Evolutionary conservation across 1,140 invertebrate species (phyloP).

Genomic region (Aphelenchoides avenae): DNA sequence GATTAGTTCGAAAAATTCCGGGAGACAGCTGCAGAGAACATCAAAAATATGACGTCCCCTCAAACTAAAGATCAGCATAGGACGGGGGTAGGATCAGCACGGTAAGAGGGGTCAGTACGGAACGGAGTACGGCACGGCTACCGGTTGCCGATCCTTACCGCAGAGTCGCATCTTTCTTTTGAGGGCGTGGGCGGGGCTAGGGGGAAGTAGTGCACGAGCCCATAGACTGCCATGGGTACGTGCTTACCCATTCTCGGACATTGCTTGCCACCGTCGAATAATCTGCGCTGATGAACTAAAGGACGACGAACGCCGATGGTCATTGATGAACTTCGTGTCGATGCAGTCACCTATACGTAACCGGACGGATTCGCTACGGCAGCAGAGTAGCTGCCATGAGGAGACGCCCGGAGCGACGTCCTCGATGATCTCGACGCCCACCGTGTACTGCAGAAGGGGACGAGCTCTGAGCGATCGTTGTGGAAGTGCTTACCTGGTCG

Average conservation of each 20-base stretch:
- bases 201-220: no score
- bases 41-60: slow-evolving; percentile 4
- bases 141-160: no score
- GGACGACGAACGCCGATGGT: slow-evolving; percentile 40
- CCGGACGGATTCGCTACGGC: slow-evolving; percentile 33
- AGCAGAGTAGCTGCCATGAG: slow-evolving; percentile 50
- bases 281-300: slow-evolving; percentile 48
- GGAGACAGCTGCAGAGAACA: no score
- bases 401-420: slow-evolving; percentile 19
- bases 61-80: no score
- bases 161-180: no score
- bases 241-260: slow-evolving; percentile 46
- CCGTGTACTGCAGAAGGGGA: slow-evolving; percentile 42
- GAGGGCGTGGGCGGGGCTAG: no score
- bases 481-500: slow-evolving; percentile 33
- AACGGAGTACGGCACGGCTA: no score
- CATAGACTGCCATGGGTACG: no score
- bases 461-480: not conserved
- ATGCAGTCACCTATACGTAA: slow-evolving; percentile 42
- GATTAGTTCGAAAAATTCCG: slow-evolving; percentile 16
- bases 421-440: slow-evolving; percentile 51
- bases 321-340: slow-evolving; percentile 52
- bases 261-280: slow-evolving; percentile 46
- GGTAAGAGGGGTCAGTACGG: no score
- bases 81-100: no score